A percentile compares a stretch with the other conserved stretches of the same genome.
Conservation (phyloP, 2,113 vertebrate species). For the Damaliscus lunatus region DNA sequence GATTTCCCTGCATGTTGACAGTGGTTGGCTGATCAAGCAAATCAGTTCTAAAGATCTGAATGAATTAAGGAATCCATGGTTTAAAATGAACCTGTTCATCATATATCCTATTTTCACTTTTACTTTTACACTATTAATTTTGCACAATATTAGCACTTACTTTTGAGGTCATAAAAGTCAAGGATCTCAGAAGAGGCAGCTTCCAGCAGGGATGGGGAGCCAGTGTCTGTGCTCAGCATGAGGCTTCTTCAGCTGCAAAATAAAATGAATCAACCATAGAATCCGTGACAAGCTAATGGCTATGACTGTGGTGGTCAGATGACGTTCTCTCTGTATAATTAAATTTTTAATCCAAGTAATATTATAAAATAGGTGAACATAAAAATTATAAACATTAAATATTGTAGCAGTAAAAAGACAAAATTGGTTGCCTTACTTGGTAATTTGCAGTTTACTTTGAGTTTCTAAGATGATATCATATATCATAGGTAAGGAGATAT, state of each 20-base stretch:
- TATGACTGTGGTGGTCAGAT: constrained; percentile 25
- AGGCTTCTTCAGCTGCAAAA: constrained; percentile 67
- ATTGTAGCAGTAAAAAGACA: not conserved
- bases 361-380: not conserved
- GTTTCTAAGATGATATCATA: not conserved
- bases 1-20: not conserved
- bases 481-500: not conserved
- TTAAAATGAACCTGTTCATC: constrained; percentile 71
- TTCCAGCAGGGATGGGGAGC: constrained; percentile 79
- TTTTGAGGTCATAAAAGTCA: constrained; percentile 73
- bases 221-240: constrained; percentile 77
- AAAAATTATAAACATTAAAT: not conserved
- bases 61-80: constrained; percentile 24
- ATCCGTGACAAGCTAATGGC: constrained; percentile 80
- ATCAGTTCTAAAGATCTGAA: constrained; percentile 10
- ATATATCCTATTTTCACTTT: constrained; percentile 67
- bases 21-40: not conserved
- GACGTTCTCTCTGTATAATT: not conserved
- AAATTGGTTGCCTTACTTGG: not conserved
- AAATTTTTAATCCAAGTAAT: not conserved
- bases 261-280: constrained; percentile 64
- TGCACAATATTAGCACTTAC: constrained; percentile 78
- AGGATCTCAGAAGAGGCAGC: constrained; percentile 63
- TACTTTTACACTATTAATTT: constrained; percentile 72
- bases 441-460: not conserved